Conservation (phyloP, 2,113 vertebrate species). For the Cephalopholis sonnerati region DNA sequence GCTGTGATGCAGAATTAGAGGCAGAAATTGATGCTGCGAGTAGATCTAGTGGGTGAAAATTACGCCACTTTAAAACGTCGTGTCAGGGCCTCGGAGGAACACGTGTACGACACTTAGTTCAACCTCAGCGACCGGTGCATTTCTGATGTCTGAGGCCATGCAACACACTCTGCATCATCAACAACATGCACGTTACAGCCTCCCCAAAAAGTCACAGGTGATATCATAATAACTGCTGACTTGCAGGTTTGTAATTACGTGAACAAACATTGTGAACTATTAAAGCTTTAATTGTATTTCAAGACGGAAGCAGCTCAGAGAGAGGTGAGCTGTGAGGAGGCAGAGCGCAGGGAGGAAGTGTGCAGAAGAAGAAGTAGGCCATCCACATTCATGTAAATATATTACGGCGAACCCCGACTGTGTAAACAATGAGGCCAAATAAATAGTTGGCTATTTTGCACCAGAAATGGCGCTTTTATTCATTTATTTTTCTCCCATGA, state of each 20-base stretch:
- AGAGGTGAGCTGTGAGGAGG: constrained; percentile 35
- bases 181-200: not conserved
- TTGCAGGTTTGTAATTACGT: not conserved
- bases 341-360: not conserved
- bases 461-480: not conserved
- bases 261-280: not conserved
- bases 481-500: not conserved
- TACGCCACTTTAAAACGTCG: constrained; percentile 55
- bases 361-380: constrained; percentile 45
- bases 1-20: constrained; percentile 60
- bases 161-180: not conserved
- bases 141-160: accelerated
- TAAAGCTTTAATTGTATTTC: constrained; percentile 9
- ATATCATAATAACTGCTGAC: constrained; percentile 7
- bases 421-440: not conserved
- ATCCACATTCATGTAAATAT: constrained; percentile 19
- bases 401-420: not conserved
- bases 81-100: constrained; percentile 24
- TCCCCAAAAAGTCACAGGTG: not conserved
- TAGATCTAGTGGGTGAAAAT: constrained; percentile 57
- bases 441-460: not conserved
- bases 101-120: not conserved
- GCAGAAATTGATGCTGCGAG: constrained; percentile 64
- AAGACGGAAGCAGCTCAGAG: not conserved
- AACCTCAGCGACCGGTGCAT: not conserved